These are phyloP conservation scores for Sphaerodactylus townsendi DNA, from an alignment of 2,113 vertebrate genomes.

Conservation along the genomic window DNA sequence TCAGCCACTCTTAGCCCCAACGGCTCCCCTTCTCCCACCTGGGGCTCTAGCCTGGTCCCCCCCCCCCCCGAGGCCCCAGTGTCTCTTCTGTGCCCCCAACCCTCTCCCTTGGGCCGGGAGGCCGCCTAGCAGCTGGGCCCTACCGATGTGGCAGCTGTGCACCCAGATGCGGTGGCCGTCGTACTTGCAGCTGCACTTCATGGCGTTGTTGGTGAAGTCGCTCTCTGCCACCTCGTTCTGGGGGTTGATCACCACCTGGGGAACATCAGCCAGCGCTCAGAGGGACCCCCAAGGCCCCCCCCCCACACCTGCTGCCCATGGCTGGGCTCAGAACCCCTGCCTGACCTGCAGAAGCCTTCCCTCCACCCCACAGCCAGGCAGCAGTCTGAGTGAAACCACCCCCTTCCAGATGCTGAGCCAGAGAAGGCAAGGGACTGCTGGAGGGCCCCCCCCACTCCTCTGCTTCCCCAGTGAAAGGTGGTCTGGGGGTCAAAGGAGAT, in stretches of 20 bases:
- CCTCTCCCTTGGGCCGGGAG: background rate
- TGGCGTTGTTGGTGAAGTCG: constrained; percentile 97
- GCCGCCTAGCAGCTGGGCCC: fast-evolving
- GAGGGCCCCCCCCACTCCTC: no score
- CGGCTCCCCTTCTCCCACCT: no score
- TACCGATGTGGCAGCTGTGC: constrained; percentile 94
- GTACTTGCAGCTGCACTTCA: constrained; percentile 99
- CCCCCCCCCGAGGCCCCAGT: fast-evolving
- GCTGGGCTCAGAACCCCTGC: background rate
- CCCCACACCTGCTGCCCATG: background rate
- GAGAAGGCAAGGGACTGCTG: no score
- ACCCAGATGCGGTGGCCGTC: constrained; percentile 97
- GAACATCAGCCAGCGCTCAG: background rate
- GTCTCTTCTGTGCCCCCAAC: background rate
- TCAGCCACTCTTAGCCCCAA: no score
- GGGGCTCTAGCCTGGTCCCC: fast-evolving
- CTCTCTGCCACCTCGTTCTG: constrained; percentile 94
- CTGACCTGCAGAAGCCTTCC: background rate
- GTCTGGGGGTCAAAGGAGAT: no score
- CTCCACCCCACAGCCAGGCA: no score
- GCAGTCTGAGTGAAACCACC: no score
- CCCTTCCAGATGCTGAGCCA: no score
- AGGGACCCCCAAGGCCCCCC: background rate
- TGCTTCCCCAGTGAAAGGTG: no score
- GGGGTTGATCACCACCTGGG: constrained; percentile 94